A percentile compares a stretch with the other conserved stretches of the same genome.
Evolutionary conservation across 2,113 vertebrate species (phyloP).

Genomic region (Atractosteus spatula): DNA sequence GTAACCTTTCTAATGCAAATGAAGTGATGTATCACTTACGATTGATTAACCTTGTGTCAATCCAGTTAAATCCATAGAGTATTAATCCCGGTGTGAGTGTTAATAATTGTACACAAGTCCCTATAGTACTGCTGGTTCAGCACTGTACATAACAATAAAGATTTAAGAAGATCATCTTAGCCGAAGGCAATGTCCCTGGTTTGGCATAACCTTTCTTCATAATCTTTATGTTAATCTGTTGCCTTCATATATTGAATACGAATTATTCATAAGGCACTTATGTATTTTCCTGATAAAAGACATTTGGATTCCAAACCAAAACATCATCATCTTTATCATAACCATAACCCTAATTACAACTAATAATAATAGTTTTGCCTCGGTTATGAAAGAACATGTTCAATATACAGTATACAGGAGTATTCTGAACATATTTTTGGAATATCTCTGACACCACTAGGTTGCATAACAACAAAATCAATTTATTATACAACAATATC

Average conservation of each 20-base stretch:
- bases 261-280: constrained; percentile 15
- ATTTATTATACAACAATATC: too few relatives aligned
- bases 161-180: constrained; percentile 5
- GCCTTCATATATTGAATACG: constrained; percentile 23
- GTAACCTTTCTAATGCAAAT: background rate
- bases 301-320: too few relatives aligned
- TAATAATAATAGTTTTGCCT: too few relatives aligned
- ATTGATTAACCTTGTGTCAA: background rate
- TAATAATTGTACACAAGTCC: background rate
- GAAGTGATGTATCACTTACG: background rate
- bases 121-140: background rate
- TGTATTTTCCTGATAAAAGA: constrained; percentile 19
- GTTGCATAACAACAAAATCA: too few relatives aligned
- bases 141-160: background rate
- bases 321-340: too few relatives aligned
- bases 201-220: constrained; percentile 21
- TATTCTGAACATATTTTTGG: too few relatives aligned
- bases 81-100: constrained; percentile 3
- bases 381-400: too few relatives aligned
- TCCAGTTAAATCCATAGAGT: constrained; percentile 1
- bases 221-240: constrained; percentile 21
- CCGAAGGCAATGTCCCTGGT: background rate
- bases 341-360: too few relatives aligned
- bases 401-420: too few relatives aligned
- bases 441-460: too few relatives aligned